phyloP scores from a whole-genome alignment of 2,888 invertebrate species.

The Hirtodrosophila alboralis region DNA sequence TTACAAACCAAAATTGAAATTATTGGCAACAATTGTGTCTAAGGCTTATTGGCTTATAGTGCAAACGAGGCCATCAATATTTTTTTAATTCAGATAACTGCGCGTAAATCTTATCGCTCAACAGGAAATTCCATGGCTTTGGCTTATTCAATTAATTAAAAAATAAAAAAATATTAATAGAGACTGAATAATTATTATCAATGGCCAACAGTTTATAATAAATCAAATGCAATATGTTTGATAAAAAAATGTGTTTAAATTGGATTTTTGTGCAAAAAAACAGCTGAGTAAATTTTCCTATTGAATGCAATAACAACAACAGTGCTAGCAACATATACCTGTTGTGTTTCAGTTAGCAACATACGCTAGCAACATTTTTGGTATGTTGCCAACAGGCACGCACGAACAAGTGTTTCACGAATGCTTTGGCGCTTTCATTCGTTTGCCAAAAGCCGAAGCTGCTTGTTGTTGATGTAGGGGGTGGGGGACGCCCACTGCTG shows the following conservation, averaged over 20 bases:
- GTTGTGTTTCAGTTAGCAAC: conserved; percentile 31
- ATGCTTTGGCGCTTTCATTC: conserved; percentile 19
- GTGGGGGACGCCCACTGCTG: conserved; percentile 3
- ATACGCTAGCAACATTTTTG: conserved; percentile 12
- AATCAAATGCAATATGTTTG: conserved; percentile 39
- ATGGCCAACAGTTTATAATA: conserved; percentile 25
- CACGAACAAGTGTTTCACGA: conserved; percentile 31
- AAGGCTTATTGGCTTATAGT: conserved; percentile 50
- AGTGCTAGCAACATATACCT: conserved; percentile 47
- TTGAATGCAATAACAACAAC: conserved; percentile 34
- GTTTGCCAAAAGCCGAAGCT: conserved; percentile 40
- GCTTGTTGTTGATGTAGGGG: not conserved
- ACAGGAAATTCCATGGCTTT: conserved; percentile 45
- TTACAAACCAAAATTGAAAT: conserved; percentile 52
- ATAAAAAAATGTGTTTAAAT: conserved; percentile 2
- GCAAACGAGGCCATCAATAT: conserved; percentile 36
- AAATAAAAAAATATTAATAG: conserved; percentile 10
- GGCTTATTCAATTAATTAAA: conserved; percentile 66
- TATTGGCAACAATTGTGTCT: conserved; percentile 58
- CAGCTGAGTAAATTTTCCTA: conserved; percentile 28
- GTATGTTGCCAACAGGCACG: conserved; percentile 49
- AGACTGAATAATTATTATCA: conserved; percentile 27
- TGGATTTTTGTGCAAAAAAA: conserved; percentile 2
- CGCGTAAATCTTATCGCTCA: conserved; percentile 42
- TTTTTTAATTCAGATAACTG: conserved; percentile 21